Evolutionary conservation across 2,113 vertebrate species (phyloP).

Genomic region (Microtus pennsylvanicus): DNA sequence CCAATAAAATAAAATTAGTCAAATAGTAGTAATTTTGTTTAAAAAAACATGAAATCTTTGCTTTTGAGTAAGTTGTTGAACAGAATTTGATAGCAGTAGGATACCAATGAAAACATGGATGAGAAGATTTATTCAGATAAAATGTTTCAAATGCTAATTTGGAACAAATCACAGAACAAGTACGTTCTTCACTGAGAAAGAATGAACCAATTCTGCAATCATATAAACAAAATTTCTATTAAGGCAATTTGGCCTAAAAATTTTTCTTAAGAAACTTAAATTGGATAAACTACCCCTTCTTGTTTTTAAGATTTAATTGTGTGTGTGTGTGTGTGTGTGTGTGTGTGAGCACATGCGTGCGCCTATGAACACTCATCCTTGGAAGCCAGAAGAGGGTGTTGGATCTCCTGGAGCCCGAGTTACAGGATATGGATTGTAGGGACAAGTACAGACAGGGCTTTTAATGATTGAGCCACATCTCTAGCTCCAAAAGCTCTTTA

Average conservation of each 20-base stretch:
- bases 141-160: conserved; percentile 54
- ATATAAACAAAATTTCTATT: conserved; percentile 50
- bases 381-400: background rate
- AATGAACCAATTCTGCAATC: conserved; percentile 43
- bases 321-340: background rate
- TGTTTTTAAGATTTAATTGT: background rate
- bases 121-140: conserved; percentile 61
- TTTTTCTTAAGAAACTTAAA: conserved; percentile 26
- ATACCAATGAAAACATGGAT: background rate
- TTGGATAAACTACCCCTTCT: background rate
- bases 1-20: conserved; percentile 32
- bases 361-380: background rate
- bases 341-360: background rate
- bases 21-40: conserved; percentile 8
- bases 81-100: conserved; percentile 57
- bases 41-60: conserved; percentile 47
- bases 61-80: conserved; percentile 24
- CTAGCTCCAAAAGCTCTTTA: background rate
- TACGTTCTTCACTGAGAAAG: conserved; percentile 14
- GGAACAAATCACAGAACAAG: conserved; percentile 40
- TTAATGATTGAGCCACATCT: background rate
- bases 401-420: background rate
- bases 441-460: background rate
- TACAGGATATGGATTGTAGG: background rate
- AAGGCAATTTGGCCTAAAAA: conserved; percentile 55